Base-by-base conservation (phyloP, 2,888 invertebrate species). In the Ariolimax columbianus region DNA sequence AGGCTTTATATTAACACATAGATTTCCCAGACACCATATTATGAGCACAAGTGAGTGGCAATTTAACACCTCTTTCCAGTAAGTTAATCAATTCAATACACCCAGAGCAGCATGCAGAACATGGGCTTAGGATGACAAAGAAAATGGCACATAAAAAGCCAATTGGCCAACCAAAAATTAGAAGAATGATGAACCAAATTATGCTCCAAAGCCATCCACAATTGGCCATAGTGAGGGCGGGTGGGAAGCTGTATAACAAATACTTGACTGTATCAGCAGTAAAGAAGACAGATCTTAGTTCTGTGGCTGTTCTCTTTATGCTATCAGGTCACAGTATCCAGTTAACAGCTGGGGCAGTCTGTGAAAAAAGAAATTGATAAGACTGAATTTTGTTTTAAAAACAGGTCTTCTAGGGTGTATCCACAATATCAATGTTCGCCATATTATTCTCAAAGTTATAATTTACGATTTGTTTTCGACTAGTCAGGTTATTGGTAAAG, bases 41-140 rank as follows among this genome's bases (percentile, higher is more conserved):
- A 68, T 91, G 91, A 17, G 94, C 88, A 86, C 93, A 93, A 33
- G 91, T 91, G 66, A 92, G 88, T 0, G 94, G 94, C 38, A 93
- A 87, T 84, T 93, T 93, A 0, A 94, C 88, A 1, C 93, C 92
- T 85, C 91, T 89, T 75, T 93, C 91, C 43, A 94, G 88, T 43
- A 93, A 85, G 83, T 92, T 92, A 14, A 92, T 89, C 4, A 93
- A 81, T 80, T 91, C 92, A 1, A 86, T 87, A 79, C 91, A 92
- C 9, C 92, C 90, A 70, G 87, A 85, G 82, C 93, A 93, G 84
- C 93, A 93, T 33, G 93, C 93, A 14, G 91, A 90, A 87, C 91
- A 92, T 7, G 94, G 94, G 78, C 93, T 93, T 23, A 94, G 86
- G n/a, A 94, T 85, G 36, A 94, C 92, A 83, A 91, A 94, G 86